Percentiles rank a stretch among this genome's conserved stretches.
Conservation (phyloP, 1,140 invertebrate species). For the Ptiloglossa arizonensis region DNA sequence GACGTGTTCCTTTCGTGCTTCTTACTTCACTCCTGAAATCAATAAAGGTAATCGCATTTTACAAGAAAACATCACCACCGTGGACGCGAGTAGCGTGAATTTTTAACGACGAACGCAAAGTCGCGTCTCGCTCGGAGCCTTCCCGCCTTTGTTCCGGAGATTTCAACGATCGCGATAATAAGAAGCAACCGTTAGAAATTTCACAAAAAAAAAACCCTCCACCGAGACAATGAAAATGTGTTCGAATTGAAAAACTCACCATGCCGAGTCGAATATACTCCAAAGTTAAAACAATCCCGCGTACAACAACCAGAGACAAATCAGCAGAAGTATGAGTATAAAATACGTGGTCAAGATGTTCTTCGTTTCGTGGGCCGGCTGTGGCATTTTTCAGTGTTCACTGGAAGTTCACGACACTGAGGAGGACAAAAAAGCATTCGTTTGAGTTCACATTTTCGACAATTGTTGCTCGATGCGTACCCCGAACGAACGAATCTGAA, state of each 20-base stretch:
- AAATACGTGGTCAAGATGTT: slow-evolving; percentile 82
- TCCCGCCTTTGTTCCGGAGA: slow-evolving; percentile 31
- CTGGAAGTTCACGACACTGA: slow-evolving; percentile 15
- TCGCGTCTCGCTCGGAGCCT: no score
- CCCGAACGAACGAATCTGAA: no score
- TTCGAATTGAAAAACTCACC: slow-evolving; percentile 55
- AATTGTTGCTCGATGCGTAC: no score
- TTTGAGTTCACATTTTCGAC: background rate
- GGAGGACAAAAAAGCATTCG: background rate
- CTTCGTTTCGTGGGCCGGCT: slow-evolving; percentile 75
- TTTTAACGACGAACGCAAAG: no score
- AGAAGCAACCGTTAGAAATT: background rate
- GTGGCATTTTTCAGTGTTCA: slow-evolving; percentile 64
- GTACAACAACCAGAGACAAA: slow-evolving; percentile 81
- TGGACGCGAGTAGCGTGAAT: no score
- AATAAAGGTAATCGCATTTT: background rate
- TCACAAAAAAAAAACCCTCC: no score
- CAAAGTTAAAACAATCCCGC: slow-evolving; percentile 77
- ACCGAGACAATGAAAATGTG: background rate
- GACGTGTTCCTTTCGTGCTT: slow-evolving; percentile 14
- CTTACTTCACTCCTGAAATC: slow-evolving; percentile 59
- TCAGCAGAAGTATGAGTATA: slow-evolving; percentile 79
- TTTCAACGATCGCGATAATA: slow-evolving; percentile 50
- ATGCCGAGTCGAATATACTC: slow-evolving; percentile 53
- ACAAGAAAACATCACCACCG: background rate